phyloP scores from a whole-genome alignment of 2,113 vertebrate genomes.

The Bambusicola thoracicus region DNA sequence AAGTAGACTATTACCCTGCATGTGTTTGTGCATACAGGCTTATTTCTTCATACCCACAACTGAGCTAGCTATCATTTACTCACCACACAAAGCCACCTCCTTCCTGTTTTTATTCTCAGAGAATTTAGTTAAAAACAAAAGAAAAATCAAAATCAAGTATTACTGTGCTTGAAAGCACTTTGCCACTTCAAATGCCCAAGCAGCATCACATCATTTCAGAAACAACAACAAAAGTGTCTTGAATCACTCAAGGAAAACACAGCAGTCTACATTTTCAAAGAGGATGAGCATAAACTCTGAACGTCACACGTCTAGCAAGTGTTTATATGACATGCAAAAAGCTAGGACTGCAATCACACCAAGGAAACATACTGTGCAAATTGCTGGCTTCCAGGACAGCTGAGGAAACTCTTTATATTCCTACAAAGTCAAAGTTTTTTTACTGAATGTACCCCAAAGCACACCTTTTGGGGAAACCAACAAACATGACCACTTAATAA shows the following conservation, averaged over 20 bases:
- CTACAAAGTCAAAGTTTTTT: not conserved
- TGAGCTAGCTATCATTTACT: constrained; percentile 27
- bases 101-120: not conserved
- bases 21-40: not conserved
- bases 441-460: not conserved
- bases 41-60: constrained; percentile 16
- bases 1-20: constrained; percentile 56
- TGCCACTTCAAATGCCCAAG: constrained; percentile 2
- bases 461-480: not conserved
- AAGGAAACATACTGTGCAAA: not conserved
- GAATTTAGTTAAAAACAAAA: constrained; percentile 46
- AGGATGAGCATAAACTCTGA: not conserved
- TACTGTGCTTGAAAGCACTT: constrained; percentile 7
- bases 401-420: not conserved
- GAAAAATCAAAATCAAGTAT: not conserved
- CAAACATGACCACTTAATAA: not conserved
- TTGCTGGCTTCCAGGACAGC: not conserved
- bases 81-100: constrained; percentile 10
- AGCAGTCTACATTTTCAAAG: not conserved
- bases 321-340: rapidly evolving
- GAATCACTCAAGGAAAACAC: not conserved
- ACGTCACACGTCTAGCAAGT: rapidly evolving
- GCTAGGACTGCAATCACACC: not conserved
- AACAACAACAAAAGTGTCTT: not conserved
- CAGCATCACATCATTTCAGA: not conserved